Percentiles rank a stretch among this genome's conserved stretches.
These are phyloP conservation scores for Pygmarrhopalites habei DNA, from an alignment of 1,140 invertebrate genomes.

Conservation along the genomic window DNA sequence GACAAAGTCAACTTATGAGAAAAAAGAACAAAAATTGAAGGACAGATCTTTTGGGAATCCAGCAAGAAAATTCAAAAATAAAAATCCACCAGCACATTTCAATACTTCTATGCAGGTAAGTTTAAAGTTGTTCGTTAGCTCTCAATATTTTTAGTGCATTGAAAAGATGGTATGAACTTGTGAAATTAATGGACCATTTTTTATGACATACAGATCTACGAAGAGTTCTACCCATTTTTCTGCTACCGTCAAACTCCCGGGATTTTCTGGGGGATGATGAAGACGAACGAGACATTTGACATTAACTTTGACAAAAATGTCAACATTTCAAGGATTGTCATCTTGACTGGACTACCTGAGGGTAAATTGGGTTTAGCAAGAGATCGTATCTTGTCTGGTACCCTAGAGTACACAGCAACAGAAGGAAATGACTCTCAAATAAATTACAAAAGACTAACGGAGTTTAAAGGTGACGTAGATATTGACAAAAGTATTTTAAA, in stretches of 20 bases:
- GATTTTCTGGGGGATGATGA: slow-evolving; percentile 30
- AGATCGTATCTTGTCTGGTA: slow-evolving; percentile 28
- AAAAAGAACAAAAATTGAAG: slow-evolving; percentile 34
- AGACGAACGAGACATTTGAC: slow-evolving; percentile 24
- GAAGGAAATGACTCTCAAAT: slow-evolving; percentile 24
- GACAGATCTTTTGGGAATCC: slow-evolving; percentile 32
- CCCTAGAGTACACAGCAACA: slow-evolving; percentile 22
- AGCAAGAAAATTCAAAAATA: slow-evolving; percentile 28
- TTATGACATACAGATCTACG: slow-evolving; percentile 20
- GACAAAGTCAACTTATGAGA: slow-evolving; percentile 29
- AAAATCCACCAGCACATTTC: slow-evolving; percentile 22
- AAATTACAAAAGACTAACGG: slow-evolving; percentile 16
- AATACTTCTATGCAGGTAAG: slow-evolving; percentile 34
- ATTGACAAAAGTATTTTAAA: no score
- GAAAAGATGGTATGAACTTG: no score
- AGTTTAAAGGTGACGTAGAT: no score
- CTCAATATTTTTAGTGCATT: no score
- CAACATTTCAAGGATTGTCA: slow-evolving; percentile 11
- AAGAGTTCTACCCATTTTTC: slow-evolving; percentile 30
- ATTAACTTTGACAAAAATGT: slow-evolving; percentile 20
- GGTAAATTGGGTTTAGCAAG: slow-evolving; percentile 13
- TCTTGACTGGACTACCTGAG: background rate
- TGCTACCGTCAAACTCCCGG: slow-evolving; percentile 30
- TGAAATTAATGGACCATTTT: no score
- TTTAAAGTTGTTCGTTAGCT: no score